These are phyloP conservation scores for Macroglossus sobrinus DNA, from an alignment of 2,113 vertebrate genomes.

Conservation along the genomic window DNA sequence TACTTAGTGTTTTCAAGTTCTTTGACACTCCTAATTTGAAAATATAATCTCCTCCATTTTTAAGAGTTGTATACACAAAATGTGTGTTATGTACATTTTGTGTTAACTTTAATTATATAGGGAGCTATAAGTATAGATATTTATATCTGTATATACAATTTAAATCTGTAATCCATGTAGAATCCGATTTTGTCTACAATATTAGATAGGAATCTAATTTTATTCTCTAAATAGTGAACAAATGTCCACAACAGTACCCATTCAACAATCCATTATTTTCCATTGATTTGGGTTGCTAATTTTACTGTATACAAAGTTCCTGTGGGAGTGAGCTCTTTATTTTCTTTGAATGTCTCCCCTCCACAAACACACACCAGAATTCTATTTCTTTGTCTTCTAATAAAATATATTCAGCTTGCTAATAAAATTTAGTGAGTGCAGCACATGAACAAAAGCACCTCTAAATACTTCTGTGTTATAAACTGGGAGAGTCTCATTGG, in stretches of 20 bases:
- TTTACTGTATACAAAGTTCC: background rate
- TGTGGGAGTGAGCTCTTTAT: background rate
- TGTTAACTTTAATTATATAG: background rate
- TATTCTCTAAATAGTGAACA: background rate
- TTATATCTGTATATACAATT: background rate
- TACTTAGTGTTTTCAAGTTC: background rate
- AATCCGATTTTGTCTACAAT: background rate
- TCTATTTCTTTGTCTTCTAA: background rate
- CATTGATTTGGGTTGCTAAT: background rate
- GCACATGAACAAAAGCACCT: background rate
- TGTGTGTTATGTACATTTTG: background rate
- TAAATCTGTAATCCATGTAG: background rate
- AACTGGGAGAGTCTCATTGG: background rate
- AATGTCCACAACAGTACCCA: accelerated
- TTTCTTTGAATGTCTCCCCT: background rate
- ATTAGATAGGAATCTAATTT: background rate
- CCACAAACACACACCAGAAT: background rate
- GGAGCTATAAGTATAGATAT: background rate
- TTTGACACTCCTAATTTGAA: background rate
- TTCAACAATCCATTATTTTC: background rate
- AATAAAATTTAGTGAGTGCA: background rate
- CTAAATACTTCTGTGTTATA: background rate
- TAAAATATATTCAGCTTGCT: background rate
- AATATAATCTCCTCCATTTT: background rate
- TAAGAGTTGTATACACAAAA: background rate